These are phyloP conservation scores for Neogobius melanostomus DNA, from an alignment of 2,113 vertebrate genomes.

Conservation along the genomic window DNA sequence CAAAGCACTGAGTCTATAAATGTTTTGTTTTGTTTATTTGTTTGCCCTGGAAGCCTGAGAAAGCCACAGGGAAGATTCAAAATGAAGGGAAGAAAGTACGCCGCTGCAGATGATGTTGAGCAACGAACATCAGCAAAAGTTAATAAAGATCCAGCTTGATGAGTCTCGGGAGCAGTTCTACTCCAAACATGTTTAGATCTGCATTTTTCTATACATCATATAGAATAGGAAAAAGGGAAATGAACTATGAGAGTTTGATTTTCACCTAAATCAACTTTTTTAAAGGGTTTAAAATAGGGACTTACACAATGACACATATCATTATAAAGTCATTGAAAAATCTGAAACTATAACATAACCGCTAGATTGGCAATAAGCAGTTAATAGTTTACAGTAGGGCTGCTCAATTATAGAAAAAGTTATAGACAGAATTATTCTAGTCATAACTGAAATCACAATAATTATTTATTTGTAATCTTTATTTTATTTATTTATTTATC, in stretches of 20 bases:
- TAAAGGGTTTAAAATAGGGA: too few relatives aligned
- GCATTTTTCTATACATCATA: not conserved
- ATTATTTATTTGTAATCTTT: too few relatives aligned
- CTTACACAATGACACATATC: too few relatives aligned
- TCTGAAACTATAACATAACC: too few relatives aligned
- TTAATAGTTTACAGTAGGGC: too few relatives aligned
- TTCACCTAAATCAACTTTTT: not conserved
- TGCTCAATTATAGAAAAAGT: too few relatives aligned
- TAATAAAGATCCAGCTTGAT: slow-evolving; percentile 28
- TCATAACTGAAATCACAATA: too few relatives aligned
- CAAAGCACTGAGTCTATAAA: slow-evolving; percentile 66
- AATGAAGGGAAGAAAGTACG: slow-evolving; percentile 38
- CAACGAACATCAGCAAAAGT: slow-evolving; percentile 43
- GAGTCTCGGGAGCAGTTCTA: slow-evolving; percentile 24
- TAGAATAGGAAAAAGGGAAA: not conserved
- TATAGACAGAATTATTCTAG: too few relatives aligned
- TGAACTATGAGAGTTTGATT: too few relatives aligned
- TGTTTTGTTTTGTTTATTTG: slow-evolving; percentile 76
- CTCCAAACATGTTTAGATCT: slow-evolving; percentile 39
- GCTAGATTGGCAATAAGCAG: too few relatives aligned
- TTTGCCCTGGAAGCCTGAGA: slow-evolving; percentile 65
- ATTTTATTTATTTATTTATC: too few relatives aligned
- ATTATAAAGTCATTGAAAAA: too few relatives aligned
- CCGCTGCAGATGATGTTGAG: slow-evolving; percentile 32
- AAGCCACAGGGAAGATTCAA: slow-evolving; percentile 57